phyloP scores from a whole-genome alignment of 2,888 invertebrate species.

The Patella caerulea region DNA sequence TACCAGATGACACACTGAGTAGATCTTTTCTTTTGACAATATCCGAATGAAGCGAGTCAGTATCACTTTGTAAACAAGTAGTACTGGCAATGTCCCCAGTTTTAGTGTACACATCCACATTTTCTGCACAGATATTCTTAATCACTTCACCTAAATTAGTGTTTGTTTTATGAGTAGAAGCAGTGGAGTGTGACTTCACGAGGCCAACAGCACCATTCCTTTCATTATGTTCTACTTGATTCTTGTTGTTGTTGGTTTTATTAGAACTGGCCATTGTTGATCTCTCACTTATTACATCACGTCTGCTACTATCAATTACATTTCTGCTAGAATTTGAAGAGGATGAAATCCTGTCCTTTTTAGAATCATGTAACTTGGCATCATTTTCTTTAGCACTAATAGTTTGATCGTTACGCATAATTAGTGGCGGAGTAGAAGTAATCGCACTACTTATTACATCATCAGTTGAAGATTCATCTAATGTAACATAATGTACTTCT shows the following conservation, averaged over 20 bases:
- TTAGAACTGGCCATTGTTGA: not conserved
- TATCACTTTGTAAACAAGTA: conserved; percentile 3
- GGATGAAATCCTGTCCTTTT: not conserved
- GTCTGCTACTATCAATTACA: not conserved
- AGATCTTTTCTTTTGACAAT: conserved; percentile 13
- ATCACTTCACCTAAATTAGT: not conserved
- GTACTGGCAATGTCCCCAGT: conserved; percentile 14
- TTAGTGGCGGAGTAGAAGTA: not conserved
- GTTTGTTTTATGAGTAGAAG: not conserved
- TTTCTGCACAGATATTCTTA: conserved; percentile 4
- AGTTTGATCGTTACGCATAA: not conserved
- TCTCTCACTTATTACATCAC: not conserved
- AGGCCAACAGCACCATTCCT: not conserved
- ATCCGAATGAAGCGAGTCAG: conserved; percentile 15
- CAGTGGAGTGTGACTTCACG: not conserved
- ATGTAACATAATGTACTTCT: not conserved
- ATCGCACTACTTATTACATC: not conserved
- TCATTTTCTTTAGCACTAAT: not conserved
- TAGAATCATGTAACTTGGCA: not conserved
- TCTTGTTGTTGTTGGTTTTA: not conserved
- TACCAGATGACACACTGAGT: not conserved
- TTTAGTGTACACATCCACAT: not conserved
- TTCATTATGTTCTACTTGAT: not conserved
- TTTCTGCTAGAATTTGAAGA: not conserved
- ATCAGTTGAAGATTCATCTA: conserved; percentile 7